Percentiles rank a stretch among this genome's conserved stretches.
phyloP scores from a whole-genome alignment of 2,888 invertebrate genomes.

The Macropis europaea region DNA sequence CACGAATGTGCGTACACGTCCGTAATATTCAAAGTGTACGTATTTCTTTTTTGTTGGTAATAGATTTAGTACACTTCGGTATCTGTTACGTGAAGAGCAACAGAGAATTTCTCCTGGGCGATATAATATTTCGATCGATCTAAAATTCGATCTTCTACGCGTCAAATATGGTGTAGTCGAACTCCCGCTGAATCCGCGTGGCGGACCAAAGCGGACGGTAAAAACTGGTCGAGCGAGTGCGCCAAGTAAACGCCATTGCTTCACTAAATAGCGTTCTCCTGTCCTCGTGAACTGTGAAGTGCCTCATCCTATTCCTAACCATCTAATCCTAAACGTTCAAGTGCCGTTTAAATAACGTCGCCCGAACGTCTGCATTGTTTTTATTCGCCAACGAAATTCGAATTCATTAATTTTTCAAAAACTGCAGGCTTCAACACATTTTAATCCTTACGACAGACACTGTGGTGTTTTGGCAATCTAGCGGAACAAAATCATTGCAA shows the following conservation, averaged over 20 bases:
- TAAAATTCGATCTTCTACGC: conserved; percentile 22
- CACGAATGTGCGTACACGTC: too few species aligned
- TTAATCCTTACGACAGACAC: too few species aligned
- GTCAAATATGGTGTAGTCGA: conserved; percentile 3
- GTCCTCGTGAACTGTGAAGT: conserved; percentile 53
- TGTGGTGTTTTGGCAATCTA: too few species aligned
- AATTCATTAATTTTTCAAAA: not conserved
- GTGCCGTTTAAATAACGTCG: conserved; percentile 14
- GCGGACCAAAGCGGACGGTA: conserved; percentile 34
- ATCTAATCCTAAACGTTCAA: conserved; percentile 27
- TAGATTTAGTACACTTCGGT: too few species aligned
- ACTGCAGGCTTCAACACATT: too few species aligned
- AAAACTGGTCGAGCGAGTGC: conserved; percentile 57
- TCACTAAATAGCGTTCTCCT: conserved; percentile 43
- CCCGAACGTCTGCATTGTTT: not conserved
- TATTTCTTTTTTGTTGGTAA: too few species aligned
- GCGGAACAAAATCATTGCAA: too few species aligned
- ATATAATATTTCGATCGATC: too few species aligned
- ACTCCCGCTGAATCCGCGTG: conserved; percentile 28
- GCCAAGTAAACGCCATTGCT: conserved; percentile 52
- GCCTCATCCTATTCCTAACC: conserved; percentile 33
- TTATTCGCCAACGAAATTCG: conserved; percentile 4
- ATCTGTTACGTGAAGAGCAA: too few species aligned
- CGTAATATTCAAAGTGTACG: too few species aligned
- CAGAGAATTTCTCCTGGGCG: too few species aligned